Evolutionary conservation across 2,888 invertebrate genomes (phyloP), one percentile per base, ranked within the genome.

Genomic region (Netelia fuscicornis): DNA sequence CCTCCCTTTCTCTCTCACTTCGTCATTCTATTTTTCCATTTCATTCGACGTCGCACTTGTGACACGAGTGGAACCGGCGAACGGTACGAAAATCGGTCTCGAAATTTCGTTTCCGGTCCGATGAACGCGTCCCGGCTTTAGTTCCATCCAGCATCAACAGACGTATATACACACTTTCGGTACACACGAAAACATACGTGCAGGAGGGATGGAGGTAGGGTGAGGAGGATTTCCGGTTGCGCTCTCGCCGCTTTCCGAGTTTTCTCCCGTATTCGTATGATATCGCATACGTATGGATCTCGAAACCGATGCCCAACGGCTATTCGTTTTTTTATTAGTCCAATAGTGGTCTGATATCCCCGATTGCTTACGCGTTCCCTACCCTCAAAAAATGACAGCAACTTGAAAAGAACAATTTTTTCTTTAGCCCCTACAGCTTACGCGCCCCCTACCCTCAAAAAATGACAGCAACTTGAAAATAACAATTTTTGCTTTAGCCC

Each of bases 91-190:
- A 85, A 85, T 82, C 84, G 78, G 44, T 76, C 58, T 54, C 37
- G 65, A 65, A 78, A 80, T 79, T 79, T 79, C 67, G 75, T 76
- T 85, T 76, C 75, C 82, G 82, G 79, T 60, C 60, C 64, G 52
- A 78, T 58, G 78, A 70, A 79, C 64, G 20, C 62, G 37, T 54
- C 71, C 37, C 60, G 71, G 70, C 52, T 75, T 60, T 56, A 65
- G 75, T 75, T 82, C 76, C 79, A 20, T 58, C 42, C 30, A 23
- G 74, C 23, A 65, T 58, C 79, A 60, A 64, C 54, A 71, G 37
- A 44, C 25, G 13, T 48, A 37, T 37, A 0, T 2, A 52, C 9
- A 54, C 11, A 20, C 20, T 37, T 37, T 37, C 37, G 37, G 6
- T 37, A 37, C 37, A 37, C 6, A 37, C 0, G 6, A 37, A 37